Base-by-base conservation (phyloP, 2,797 vertebrate genomes). In the Hippoglossus hippoglossus region DNA sequence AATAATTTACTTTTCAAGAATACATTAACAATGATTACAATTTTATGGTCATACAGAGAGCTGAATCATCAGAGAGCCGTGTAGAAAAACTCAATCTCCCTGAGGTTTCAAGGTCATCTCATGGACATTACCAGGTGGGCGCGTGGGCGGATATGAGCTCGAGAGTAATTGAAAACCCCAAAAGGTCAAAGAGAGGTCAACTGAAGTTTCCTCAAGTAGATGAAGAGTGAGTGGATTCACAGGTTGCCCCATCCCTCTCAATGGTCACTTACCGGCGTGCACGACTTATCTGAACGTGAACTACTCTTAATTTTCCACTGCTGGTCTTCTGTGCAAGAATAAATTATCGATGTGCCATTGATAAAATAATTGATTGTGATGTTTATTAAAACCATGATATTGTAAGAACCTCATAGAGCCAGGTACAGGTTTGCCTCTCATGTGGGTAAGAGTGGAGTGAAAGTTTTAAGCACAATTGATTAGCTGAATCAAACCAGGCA, bases 1-100 rank as follows among this genome's bases (percentile, higher is more conserved):
- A 86, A 85, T 87, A 81, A 91, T 92, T 88, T 88, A 83, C 79
- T 75, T 82, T 84, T 90, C 77, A 88, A 88, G 80, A 91, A 90
- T 81, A 91, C 84, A 93, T 92, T 86, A 77, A 44, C 60, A 39
- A 80, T 90, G 80, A 93, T 91, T 89, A 83, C 67, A 85, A 86
- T 91, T 81, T 90, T 78, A 92, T 89, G 74, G 79, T 88, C 85
- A 77, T 52, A 67, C 57, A 65, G 76, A 61, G 67, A 75, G 63
- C 57, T 65, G 54, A 79, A 81, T 90, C 83, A 91, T 91, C 84
- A 89, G 70, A n/a, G 60, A 76, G 72, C 63, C 75, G 69, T 81
- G 87, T 58, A 87, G 75, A 82, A 88, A 82, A 88, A 83, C 64
- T 79, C 73, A 70, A 84, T 81, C 66, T 86, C 72, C 58, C 51